A percentile compares a stretch with the other conserved stretches of the same genome.
Conservation (phyloP, 1,140 invertebrate genomes). For the Cydia splendana region DNA sequence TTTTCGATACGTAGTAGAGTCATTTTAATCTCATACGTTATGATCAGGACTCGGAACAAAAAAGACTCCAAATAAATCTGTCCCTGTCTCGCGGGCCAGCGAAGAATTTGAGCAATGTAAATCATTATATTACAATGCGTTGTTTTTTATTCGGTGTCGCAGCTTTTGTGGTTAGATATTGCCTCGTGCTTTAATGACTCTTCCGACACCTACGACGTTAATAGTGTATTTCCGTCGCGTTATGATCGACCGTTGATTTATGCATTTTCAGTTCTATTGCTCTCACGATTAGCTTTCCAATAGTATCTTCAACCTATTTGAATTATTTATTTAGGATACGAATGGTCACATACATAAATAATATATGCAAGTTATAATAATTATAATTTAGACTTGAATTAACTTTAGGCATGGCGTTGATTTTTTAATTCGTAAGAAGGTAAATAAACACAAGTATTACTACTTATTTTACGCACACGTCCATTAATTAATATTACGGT, state of each 20-base stretch:
- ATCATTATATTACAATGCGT: constrained; percentile 72
- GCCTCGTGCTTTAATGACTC: constrained; percentile 38
- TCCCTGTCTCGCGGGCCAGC: constrained; percentile 57
- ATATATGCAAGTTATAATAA: too few relatives aligned
- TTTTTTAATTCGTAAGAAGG: too few relatives aligned
- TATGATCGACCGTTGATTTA: constrained; percentile 16
- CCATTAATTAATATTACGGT: too few relatives aligned
- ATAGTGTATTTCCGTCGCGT: constrained; percentile 36
- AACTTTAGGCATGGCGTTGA: too few relatives aligned
- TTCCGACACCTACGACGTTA: constrained; percentile 34
- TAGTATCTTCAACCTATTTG: not conserved
- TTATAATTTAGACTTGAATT: too few relatives aligned
- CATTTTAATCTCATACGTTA: constrained; percentile 70
- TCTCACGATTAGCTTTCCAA: not conserved
- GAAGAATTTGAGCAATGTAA: constrained; percentile 72
- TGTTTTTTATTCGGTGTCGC: constrained; percentile 57
- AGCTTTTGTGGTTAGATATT: constrained; percentile 52
- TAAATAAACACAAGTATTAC: too few relatives aligned
- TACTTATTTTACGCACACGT: too few relatives aligned
- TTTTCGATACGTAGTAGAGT: constrained; percentile 53
- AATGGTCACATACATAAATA: too few relatives aligned
- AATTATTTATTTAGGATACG: not conserved
- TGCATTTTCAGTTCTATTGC: constrained; percentile 3
- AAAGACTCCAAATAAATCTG: constrained; percentile 69
- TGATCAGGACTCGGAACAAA: constrained; percentile 65